Conservation (phyloP, 2,888 invertebrate genomes). For the Muscina levida region DNA sequence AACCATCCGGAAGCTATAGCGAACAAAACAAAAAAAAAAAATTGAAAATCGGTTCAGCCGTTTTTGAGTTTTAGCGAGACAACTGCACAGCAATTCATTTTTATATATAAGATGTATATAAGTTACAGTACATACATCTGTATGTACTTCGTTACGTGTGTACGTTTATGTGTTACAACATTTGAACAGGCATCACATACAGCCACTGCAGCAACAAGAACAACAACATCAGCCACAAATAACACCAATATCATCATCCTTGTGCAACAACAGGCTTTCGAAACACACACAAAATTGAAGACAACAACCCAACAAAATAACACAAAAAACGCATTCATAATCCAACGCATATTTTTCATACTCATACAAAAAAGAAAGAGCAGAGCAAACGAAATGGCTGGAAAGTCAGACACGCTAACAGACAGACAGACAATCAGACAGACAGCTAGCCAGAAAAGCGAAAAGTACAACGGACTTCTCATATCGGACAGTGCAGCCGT, state of each 20-base stretch:
- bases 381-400: no score
- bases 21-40: no score
- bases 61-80: no score
- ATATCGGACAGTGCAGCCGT: no score
- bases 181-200: slow-evolving; percentile 60
- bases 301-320: slow-evolving; percentile 31
- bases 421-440: background rate
- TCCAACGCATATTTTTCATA: slow-evolving; percentile 67
- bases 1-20: no score
- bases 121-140: no score
- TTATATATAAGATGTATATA: no score
- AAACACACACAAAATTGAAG: slow-evolving; percentile 7
- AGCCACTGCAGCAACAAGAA: slow-evolving; percentile 32
- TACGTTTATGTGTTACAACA: slow-evolving; percentile 52
- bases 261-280: slow-evolving; percentile 4
- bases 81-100: no score
- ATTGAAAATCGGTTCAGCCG: no score
- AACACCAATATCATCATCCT: background rate
- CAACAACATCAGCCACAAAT: no score
- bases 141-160: no score
- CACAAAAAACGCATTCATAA: slow-evolving; percentile 73
- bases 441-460: background rate
- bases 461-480: background rate
- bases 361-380: background rate
- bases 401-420: no score